Conservation (phyloP, 2,797 vertebrate genomes). For the Rachycentron canadum region DNA sequence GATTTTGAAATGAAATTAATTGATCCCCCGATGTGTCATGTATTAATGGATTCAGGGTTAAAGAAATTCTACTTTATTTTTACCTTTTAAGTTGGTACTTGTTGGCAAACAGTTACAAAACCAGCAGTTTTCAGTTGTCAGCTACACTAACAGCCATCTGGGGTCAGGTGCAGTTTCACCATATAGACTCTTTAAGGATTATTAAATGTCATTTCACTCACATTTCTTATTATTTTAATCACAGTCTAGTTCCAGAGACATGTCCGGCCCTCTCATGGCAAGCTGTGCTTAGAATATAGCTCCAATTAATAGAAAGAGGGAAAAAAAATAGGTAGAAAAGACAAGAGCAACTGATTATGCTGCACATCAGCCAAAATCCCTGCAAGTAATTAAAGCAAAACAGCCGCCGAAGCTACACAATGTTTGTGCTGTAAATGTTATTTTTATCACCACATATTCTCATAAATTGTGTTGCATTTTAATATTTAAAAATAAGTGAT, state of each 20-base stretch:
- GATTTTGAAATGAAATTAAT: not conserved
- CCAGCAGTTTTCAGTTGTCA: not conserved
- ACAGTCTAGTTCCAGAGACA: not conserved
- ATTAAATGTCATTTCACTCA: not conserved
- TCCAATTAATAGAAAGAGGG: conserved; percentile 14
- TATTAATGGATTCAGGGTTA: not conserved
- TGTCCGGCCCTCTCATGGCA: not conserved
- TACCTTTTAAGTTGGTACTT: too few species aligned
- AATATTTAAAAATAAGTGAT: not conserved
- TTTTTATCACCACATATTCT: conserved; percentile 31
- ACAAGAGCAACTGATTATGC: conserved; percentile 37
- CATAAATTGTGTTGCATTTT: conserved; percentile 7
- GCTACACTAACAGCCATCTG: not conserved
- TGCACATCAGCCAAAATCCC: conserved; percentile 38
- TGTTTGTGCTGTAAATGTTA: conserved; percentile 13
- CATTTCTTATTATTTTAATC: not conserved
- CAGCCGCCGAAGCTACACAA: conserved; percentile 3
- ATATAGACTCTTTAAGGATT: not conserved
- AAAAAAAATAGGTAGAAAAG: conserved; percentile 14
- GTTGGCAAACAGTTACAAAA: not conserved
- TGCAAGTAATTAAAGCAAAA: conserved; percentile 40
- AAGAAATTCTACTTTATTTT: not conserved
- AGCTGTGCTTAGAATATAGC: not conserved
- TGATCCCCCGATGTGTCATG: not conserved
- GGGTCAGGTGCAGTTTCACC: too few species aligned